Evolutionary conservation across 2,888 invertebrate genomes (phyloP).

Genomic region (Poecilobothrus nobilitatus): DNA sequence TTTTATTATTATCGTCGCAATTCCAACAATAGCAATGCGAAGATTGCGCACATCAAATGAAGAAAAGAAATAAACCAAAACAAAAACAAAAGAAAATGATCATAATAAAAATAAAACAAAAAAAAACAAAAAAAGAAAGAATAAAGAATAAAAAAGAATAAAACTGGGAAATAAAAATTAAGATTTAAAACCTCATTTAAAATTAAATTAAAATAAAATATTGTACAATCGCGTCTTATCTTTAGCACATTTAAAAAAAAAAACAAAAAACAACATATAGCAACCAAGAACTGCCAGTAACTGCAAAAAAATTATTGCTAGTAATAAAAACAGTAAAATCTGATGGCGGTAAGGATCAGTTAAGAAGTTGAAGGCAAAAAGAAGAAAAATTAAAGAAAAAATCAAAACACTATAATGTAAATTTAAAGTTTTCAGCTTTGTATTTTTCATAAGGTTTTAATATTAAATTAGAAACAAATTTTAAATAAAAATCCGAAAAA

Average conservation of each 20-base stretch:
- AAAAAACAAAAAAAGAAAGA: too few species aligned
- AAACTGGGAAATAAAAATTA: neutral
- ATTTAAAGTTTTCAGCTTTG: too few species aligned
- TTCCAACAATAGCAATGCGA: neutral
- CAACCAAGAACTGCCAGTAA: neutral
- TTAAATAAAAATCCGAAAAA: too few species aligned
- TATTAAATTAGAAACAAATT: too few species aligned
- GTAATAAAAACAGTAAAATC: too few species aligned
- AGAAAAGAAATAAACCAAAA: neutral
- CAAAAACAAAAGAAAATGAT: neutral
- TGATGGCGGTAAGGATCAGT: too few species aligned
- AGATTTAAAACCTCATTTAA: slow-evolving; percentile 4
- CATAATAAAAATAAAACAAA: neutral
- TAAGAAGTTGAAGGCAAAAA: too few species aligned
- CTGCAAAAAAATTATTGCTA: too few species aligned
- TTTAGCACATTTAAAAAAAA: neutral
- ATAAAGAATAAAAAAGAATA: neutral
- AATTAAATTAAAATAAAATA: slow-evolving; percentile 1
- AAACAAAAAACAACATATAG: neutral
- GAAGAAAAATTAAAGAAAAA: too few species aligned
- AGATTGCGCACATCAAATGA: neutral
- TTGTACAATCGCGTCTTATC: neutral
- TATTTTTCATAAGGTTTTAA: too few species aligned
- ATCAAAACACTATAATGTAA: too few species aligned
- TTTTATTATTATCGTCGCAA: neutral